Base-by-base conservation (phyloP, 2,797 vertebrate genomes). In the Manis pentadactyla region DNA sequence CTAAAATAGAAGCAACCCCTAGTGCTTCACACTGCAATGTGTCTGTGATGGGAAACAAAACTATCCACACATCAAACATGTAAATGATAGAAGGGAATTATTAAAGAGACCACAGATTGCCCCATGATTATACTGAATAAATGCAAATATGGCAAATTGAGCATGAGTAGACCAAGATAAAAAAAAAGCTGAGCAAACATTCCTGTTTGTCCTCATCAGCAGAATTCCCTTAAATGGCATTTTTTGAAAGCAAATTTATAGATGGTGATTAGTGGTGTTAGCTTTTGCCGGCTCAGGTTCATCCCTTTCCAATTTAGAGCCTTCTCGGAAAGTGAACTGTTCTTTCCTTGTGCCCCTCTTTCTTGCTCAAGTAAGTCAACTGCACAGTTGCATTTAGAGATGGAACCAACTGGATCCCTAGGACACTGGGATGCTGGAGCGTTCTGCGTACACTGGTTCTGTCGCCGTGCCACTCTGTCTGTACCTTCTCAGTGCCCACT, bases 171-270 rank as follows among this genome's bases (percentile, higher is more conserved):
- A 92, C 83, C 37, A 71, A 87, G 95, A 95, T 84, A 46, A 82
- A 96, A 92, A 90, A 92, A 95, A 92, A 95, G 93, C 96, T 79
- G 89, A 97, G 96, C 73, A 96, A 93, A 95, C 94, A 46, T 82
- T 19, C 71, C 73, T 96, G 14, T 95, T 78, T 55, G 87, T 97
- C 64, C 96, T 74, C 64, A 1, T 95, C 93, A 96, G 93, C 84
- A 79, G 85, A 94, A 94, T 15, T 29, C 92, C 96, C 82, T 87
- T 98, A 97, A 37, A 97, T 95, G 96, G 82, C 1, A 69, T 61
- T 96, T 96, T 97, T 93, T 95, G 63, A 95, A 98, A 92, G 79
- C 73, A 97, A 55, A 95, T 90, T 69, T 96, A 82, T n/a, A 87
- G 86, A 89, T 29, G 91, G 75, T 11, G 7, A 27, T 77, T 94